Evolutionary conservation across 1,140 invertebrate species (phyloP).

Genomic region (Theocolax elegans): DNA sequence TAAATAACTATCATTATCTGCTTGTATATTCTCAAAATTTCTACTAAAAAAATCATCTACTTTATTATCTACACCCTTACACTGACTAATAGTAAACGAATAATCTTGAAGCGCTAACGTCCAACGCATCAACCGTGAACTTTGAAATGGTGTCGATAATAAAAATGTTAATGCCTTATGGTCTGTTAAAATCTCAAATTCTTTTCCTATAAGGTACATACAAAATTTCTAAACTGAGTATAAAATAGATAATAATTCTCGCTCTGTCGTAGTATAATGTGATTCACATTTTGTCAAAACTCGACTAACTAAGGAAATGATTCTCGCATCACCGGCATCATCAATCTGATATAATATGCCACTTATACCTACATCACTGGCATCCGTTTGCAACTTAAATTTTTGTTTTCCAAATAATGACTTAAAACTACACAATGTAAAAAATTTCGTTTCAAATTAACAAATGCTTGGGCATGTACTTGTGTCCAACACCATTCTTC

Average conservation of each 20-base stretch:
- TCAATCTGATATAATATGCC: conserved; percentile 43
- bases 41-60: too few species aligned
- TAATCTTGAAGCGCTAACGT: too few species aligned
- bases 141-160: conserved; percentile 55
- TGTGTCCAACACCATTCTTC: conserved; percentile 40
- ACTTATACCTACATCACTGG: conserved; percentile 38
- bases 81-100: too few species aligned
- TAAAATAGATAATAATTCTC: conserved; percentile 55
- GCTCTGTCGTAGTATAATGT: conserved; percentile 52
- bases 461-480: too few species aligned
- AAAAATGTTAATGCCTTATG: conserved; percentile 64
- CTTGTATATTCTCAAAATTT: too few species aligned
- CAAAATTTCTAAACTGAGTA: conserved; percentile 52
- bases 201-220: too few species aligned
- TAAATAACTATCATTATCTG: too few species aligned
- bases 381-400: too few species aligned
- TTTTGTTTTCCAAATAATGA: too few species aligned
- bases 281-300: conserved; percentile 27
- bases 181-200: too few species aligned
- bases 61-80: too few species aligned
- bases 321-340: conserved; percentile 12
- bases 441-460: conserved; percentile 12
- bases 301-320: conserved; percentile 42
- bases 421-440: neutral
- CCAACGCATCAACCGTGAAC: conserved; percentile 58